phyloP scores from a whole-genome alignment of 2,797 vertebrate genomes.

The Capromys pilorides region DNA sequence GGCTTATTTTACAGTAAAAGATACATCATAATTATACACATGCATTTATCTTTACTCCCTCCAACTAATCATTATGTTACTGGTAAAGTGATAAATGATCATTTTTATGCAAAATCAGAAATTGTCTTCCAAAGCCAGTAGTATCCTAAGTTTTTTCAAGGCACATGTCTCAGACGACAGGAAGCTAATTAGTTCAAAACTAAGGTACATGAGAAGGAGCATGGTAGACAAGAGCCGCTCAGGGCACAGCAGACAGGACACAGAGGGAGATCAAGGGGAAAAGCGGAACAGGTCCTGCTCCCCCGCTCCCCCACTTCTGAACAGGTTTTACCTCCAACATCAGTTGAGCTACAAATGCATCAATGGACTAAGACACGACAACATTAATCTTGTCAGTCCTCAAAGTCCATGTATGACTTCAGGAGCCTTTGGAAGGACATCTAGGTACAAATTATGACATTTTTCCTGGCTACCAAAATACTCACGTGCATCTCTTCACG shows the following conservation, averaged over 20 bases:
- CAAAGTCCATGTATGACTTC: not conserved
- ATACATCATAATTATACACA: not conserved
- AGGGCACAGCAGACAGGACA: not conserved
- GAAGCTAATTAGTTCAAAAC: not conserved
- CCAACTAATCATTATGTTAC: not conserved
- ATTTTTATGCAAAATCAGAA: conserved; percentile 9
- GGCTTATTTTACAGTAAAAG: not conserved
- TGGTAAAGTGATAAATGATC: not conserved
- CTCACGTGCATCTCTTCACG: not conserved
- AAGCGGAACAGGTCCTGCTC: not conserved
- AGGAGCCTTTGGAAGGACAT: not conserved
- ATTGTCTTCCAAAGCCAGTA: not conserved
- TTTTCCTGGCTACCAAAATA: not conserved
- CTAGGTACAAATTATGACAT: not conserved
- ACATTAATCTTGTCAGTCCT: not conserved
- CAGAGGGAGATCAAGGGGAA: not conserved
- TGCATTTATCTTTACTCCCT: not conserved
- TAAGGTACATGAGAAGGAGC: not conserved
- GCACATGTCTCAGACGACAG: not conserved
- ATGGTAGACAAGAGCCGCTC: not conserved
- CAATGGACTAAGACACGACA: not conserved
- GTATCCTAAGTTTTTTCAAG: not conserved
- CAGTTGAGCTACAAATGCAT: not conserved
- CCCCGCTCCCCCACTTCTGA: not conserved
- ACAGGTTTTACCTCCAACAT: not conserved